Evolutionary conservation across 2,113 vertebrate genomes (phyloP).

Genomic region (Ginglymostoma cirratum): DNA sequence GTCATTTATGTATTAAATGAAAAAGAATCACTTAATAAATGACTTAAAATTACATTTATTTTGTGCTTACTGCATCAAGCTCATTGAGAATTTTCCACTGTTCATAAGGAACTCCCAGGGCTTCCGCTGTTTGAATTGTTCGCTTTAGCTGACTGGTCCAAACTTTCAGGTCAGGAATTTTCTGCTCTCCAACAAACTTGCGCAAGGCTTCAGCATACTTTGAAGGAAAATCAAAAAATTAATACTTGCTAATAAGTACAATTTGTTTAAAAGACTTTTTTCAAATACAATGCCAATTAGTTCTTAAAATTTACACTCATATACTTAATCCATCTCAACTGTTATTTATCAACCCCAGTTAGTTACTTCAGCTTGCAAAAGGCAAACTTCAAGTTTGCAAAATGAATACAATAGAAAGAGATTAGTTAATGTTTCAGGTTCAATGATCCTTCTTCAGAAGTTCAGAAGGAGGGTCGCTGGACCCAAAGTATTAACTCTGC

Average conservation of each 20-base stretch:
- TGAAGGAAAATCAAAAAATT: not conserved
- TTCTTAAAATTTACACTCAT: not conserved
- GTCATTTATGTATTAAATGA: not conserved
- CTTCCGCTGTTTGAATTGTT: conserved; percentile 91
- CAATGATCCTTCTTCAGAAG: no score
- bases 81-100: conserved; percentile 98
- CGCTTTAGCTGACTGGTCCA: conserved; percentile 95
- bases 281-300: not conserved
- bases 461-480: no score
- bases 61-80: conserved; percentile 81
- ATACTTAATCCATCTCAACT: not conserved
- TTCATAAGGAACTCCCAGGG: conserved; percentile 79
- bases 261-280: not conserved
- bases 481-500: no score
- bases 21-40: not conserved
- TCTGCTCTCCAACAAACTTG: conserved; percentile 77
- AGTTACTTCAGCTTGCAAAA: not conserved
- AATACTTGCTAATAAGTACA: not conserved
- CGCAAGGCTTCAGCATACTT: conserved; percentile 75
- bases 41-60: not conserved
- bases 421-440: not conserved
- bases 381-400: not conserved
- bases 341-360: not conserved
- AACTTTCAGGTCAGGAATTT: conserved; percentile 82
- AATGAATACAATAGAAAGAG: not conserved